These are phyloP conservation scores for Cnemophilus loriae DNA, from an alignment of 2,113 vertebrate genomes.

Conservation along the genomic window DNA sequence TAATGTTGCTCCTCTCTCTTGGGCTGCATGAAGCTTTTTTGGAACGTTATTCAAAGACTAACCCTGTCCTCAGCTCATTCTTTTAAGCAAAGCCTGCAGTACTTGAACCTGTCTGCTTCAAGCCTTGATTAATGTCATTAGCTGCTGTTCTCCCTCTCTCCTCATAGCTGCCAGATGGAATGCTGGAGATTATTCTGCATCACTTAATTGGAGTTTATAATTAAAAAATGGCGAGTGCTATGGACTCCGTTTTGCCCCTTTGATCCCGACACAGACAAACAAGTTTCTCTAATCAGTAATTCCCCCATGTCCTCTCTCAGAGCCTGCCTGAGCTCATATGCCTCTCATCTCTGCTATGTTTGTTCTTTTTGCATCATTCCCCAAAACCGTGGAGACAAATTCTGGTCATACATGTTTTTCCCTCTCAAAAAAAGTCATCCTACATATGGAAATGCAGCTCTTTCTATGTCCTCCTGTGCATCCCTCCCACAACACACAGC, in stretches of 20 bases:
- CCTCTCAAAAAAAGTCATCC: background rate
- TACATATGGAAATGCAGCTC: background rate
- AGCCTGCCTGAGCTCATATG: background rate
- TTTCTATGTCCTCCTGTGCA: background rate
- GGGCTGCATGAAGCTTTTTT: background rate
- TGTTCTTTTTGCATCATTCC: background rate
- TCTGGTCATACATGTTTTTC: background rate
- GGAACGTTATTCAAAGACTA: background rate
- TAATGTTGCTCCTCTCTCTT: background rate
- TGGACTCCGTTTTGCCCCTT: background rate
- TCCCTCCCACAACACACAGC: background rate
- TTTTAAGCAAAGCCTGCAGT: slow-evolving; percentile 1
- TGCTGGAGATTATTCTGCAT: slow-evolving; percentile 40
- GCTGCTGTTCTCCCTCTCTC: background rate
- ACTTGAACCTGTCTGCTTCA: slow-evolving; percentile 48
- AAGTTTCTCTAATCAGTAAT: slow-evolving; percentile 30
- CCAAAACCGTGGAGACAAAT: background rate
- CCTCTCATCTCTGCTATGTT: background rate
- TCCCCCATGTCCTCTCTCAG: background rate
- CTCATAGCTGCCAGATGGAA: slow-evolving; percentile 50
- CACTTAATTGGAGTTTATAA: slow-evolving; percentile 60
- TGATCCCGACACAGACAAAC: slow-evolving; percentile 41
- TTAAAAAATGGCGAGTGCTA: slow-evolving; percentile 35
- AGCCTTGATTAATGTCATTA: slow-evolving; percentile 52
- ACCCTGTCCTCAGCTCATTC: background rate